Evolutionary conservation across 2,888 invertebrate genomes (phyloP), one percentile per base, ranked within the genome.

Genomic region (Lucinisca nassula): DNA sequence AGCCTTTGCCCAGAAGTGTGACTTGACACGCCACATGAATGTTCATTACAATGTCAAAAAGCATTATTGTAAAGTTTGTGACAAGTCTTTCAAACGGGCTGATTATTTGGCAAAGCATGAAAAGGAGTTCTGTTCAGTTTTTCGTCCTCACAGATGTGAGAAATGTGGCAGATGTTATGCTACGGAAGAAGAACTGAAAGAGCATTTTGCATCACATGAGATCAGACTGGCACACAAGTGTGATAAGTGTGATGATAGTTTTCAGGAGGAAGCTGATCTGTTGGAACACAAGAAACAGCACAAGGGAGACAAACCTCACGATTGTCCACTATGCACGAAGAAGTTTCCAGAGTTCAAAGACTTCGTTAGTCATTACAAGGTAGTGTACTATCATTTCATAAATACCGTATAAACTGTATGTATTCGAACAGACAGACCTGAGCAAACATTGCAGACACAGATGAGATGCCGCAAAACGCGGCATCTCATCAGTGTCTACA

Each of bases 41-140:
- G 85, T 90, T 17, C 90, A 90, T 72, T 85, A 85, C 76, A 82
- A 83, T 35, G 8, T 83, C 1, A 73, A 87, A 27, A 87, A 87
- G 58, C 84, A 87, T 75, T 51, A 78, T 6, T 90, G 90, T 75
- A 87, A 87, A 21, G 87, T 90, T n/a, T 90, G 90, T 76, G 79
- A 80, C 17, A 90, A 90, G 61, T 80, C 85, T n/a, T 90, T 90
- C 72, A 90, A 90, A 67, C 67, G 90, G 21, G 85, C 85, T 30
- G 90, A 90, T 73, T 90, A 90, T 83, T 85, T 90, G 35, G 76
- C 85, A 4, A 90, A 90, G 51, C 90, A 90, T 55, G 90, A 90
- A 77, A 79, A 82, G 24, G 87, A 90, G 85, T 90, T 87, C 75
- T 90, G 90, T 45, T 87, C 87, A 37, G 85, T 87, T 1, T 76